Base-by-base conservation (phyloP, 2,888 invertebrate species). In the Drosophila tanythrix region DNA sequence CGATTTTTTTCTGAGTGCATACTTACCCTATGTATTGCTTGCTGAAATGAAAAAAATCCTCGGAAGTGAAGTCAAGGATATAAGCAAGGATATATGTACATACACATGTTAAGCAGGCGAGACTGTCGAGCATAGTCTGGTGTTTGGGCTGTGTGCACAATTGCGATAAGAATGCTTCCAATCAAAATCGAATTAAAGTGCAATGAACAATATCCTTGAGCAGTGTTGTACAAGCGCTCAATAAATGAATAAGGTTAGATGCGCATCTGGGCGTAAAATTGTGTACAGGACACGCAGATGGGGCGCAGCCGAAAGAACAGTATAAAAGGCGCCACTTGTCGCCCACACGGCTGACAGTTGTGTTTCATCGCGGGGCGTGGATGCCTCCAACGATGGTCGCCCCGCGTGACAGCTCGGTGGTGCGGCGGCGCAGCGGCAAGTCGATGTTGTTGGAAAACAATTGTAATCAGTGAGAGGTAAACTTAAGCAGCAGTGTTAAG, bases 131-230 rank as follows among this genome's bases (percentile, higher is more conserved):
- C 38, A 35, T 6, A 43, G 36, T 15, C 25, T 51, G 43, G 38
- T n/a, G 63, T 21, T 55, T 67, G 35, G 36, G 51, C 36, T 51
- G 81, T 59, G 69, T 85, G 85, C 90, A 87, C 82, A 81, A 62
- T 50, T 74, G 79, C 85, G 85, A 86, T 86, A 86, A 86, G 82
- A 65, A 73, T 46, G 71, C 59, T 89, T 81, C 82, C 88, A 86
- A 90, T 86, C 88, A 87, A 87, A 84, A 87, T 76, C 82, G 70
- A 89, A 89, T 86, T 83, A 90, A 76, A 87, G 74, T 74, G 89
- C 90, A 89, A 58, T 89, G 84, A 83, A 69, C 90, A 89, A 89
- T 85, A 74, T 79, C 65, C 60, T 68, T 52, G 58, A 62, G 38
- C 73, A 64, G 57, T 62, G 70, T 70, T 51, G 68, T 58, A 64